Percentiles rank a stretch among this genome's conserved stretches.
Conservation (phyloP, 2,113 vertebrate genomes). For the Tyrannus savana region DNA sequence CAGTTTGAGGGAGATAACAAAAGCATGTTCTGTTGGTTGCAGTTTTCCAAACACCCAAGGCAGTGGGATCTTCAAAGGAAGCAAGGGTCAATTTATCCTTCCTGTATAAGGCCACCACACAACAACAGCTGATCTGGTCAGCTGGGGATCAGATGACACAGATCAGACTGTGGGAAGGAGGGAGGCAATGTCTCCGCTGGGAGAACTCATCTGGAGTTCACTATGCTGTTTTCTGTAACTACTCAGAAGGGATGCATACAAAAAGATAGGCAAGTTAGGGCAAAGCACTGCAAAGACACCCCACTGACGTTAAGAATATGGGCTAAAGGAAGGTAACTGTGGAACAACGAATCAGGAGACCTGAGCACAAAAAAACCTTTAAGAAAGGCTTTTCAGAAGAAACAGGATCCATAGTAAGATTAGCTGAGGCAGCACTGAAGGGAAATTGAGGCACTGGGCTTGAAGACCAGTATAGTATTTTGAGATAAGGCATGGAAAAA, state of each 20-base stretch:
- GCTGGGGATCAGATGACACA: slow-evolving; percentile 22
- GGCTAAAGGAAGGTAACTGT: not conserved
- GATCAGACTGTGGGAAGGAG: not conserved
- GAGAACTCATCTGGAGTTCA: not conserved
- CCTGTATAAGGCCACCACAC: not conserved
- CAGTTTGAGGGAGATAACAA: not conserved
- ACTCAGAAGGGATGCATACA: not conserved
- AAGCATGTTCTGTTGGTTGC: not conserved
- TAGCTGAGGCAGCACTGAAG: not conserved
- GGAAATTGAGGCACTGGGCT: not conserved
- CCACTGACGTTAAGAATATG: not conserved
- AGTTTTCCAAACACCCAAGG: not conserved
- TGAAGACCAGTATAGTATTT: not conserved
- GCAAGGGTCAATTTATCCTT: not conserved
- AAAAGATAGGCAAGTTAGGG: not conserved
- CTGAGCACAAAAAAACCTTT: not conserved
- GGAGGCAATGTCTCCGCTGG: not conserved
- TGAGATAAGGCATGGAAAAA: not conserved
- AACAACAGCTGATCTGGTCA: slow-evolving; percentile 26
- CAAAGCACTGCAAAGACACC: not conserved
- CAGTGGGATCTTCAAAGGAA: not conserved
- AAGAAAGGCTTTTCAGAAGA: not conserved
- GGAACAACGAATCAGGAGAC: not conserved
- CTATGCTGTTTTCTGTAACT: not conserved
- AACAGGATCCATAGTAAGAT: not conserved